Evolutionary conservation across 2,888 invertebrate genomes (phyloP), one percentile per base, ranked within the genome.

Genomic region (Scaptodrosophila latifasciaeformis): DNA sequence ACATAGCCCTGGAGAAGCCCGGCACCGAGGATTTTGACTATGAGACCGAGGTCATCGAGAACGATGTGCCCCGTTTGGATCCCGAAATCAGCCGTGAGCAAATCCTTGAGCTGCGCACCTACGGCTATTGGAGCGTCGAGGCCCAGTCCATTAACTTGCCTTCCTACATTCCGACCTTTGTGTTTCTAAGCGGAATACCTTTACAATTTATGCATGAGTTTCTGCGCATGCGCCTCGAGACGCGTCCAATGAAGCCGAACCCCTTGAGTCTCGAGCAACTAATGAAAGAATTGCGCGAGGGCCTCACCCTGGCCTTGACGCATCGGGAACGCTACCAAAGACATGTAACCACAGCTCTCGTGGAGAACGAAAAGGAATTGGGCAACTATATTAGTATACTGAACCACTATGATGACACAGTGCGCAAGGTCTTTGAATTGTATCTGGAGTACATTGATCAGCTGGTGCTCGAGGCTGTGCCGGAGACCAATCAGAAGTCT

Each of bases 151-250:
- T 96, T 86, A 90, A 90, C 56, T 88, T 97, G 63, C 97, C 97
- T 0, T 93, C 95, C 1, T 96, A 96, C 87, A 90, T 92, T 68
- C 90, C 92, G 29, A 91, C 93, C 59, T 97, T 96, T 87, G 89
- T 97, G 48, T 95, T 96, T 85, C 89, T 97, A 12, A 91, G 94
- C 56, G 90, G 92, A 46, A 91, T 97, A 47, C 94, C 96, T 18
- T 87, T 98, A 79, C 96, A 97, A 86, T 92, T 96, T n/a, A 92
- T 96, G 60, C 94, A 96, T 82, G 96, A 97, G 86, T 97, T 96
- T 87, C 88, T 97, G 37, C 88, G 91, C 57, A 91, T 97, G 89
- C 88, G 96, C 37, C 88, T 96, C 31, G 96, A 96, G 82, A 92
- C 93, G 58, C 91, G 92, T 54, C 94, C 95, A 0, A 90, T 90